Conservation (phyloP, 2,113 vertebrate species). For the Coturnix japonica region DNA sequence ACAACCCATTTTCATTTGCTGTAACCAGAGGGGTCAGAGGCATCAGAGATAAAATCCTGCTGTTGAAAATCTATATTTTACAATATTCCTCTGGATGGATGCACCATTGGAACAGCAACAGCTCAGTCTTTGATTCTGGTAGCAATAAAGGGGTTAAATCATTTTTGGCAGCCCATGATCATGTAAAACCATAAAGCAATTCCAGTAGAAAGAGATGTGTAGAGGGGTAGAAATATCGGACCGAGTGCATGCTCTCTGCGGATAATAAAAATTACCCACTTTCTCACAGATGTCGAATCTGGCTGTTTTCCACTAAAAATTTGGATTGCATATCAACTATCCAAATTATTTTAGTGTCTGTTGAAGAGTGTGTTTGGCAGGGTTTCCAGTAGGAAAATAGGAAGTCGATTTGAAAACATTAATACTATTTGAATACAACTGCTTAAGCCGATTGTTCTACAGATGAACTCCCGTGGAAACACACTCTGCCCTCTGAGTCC, state of each 20-base stretch:
- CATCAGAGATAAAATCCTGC: background rate
- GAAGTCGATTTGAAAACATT: conserved; percentile 83
- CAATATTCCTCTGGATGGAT: background rate
- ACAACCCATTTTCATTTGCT: background rate
- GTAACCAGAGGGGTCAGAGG: background rate
- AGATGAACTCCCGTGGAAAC: conserved; percentile 64
- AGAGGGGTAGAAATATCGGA: conserved; percentile 76
- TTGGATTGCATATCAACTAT: conserved; percentile 83
- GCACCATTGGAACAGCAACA: background rate
- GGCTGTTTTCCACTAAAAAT: conserved; percentile 84
- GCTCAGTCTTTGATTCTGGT: background rate
- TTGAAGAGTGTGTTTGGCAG: conserved; percentile 82
- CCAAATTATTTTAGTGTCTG: conserved; percentile 85
- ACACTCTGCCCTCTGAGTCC: conserved; percentile 36
- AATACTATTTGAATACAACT: conserved; percentile 83
- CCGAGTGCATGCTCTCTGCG: conserved; percentile 76
- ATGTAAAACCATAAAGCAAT: conserved; percentile 52
- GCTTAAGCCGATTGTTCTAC: conserved; percentile 76
- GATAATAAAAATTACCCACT: conserved; percentile 84
- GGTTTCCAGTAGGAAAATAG: conserved; percentile 79
- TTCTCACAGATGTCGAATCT: conserved; percentile 86
- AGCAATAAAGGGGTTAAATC: conserved; percentile 68
- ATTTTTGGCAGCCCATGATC: conserved; percentile 61
- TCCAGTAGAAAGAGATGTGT: conserved; percentile 67
- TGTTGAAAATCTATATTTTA: background rate